These are phyloP conservation scores for Dryobota labecula DNA, from an alignment of 2,888 invertebrate genomes.

Conservation along the genomic window DNA sequence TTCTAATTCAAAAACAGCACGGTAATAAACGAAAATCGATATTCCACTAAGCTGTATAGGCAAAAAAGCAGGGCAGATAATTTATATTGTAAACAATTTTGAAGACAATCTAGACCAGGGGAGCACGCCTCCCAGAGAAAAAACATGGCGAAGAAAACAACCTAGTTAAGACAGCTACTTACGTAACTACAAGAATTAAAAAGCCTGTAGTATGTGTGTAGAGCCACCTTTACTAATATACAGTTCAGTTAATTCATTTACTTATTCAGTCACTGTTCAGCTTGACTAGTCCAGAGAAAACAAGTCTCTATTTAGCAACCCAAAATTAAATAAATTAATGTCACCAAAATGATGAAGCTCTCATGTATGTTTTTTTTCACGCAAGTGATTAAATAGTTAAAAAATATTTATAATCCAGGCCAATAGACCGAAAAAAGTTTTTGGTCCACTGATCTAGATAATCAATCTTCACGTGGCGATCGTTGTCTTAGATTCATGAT, in stretches of 20 bases:
- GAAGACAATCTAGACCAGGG: constrained; percentile 34
- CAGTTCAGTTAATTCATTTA: not conserved
- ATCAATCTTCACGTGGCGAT: not conserved
- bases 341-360: not conserved
- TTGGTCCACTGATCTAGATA: constrained; percentile 9
- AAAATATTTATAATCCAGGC: not conserved
- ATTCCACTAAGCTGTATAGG: constrained; percentile 5
- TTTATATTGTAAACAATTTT: not conserved
- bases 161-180: not conserved
- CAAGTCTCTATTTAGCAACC: not conserved
- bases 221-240: not conserved
- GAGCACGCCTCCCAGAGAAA: not conserved
- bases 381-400: not conserved
- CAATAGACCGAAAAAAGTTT: not conserved
- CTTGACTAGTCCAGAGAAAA: not conserved
- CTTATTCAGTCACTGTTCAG: not conserved
- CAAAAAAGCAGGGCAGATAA: constrained; percentile 25
- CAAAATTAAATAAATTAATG: not conserved
- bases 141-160: not conserved
- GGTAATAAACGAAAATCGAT: constrained; percentile 2
- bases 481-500: constrained; percentile 18
- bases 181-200: not conserved
- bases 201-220: not conserved
- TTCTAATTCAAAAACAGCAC: not conserved
- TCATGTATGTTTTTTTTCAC: not conserved